phyloP scores from a whole-genome alignment of 2,113 vertebrate genomes.

The Ailuropoda melanoleuca region DNA sequence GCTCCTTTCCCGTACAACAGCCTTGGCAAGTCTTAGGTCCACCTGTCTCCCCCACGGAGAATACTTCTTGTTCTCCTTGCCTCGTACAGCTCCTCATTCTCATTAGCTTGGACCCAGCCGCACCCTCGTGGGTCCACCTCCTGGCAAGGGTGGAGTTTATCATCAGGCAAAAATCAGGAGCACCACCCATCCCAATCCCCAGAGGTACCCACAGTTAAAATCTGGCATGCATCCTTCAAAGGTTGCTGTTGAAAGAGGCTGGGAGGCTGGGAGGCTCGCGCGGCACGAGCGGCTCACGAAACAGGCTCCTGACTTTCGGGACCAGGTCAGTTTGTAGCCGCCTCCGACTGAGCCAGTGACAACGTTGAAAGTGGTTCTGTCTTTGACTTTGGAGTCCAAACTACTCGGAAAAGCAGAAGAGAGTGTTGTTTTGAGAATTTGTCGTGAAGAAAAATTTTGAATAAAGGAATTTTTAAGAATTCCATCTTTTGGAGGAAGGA shows the following conservation, averaged over 20 bases:
- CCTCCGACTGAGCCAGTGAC: background rate
- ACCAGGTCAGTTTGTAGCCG: background rate
- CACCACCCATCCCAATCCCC: background rate
- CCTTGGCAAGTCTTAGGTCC: accelerated
- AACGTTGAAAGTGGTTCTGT: background rate
- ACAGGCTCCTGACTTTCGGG: background rate
- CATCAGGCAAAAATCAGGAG: background rate
- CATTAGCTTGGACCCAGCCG: background rate
- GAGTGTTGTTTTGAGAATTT: background rate
- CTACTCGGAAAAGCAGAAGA: background rate
- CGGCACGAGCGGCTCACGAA: background rate
- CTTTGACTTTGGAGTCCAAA: background rate
- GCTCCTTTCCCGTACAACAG: background rate
- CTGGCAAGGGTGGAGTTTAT: background rate
- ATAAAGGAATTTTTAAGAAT: background rate
- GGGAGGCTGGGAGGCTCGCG: no score
- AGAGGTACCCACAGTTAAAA: background rate
- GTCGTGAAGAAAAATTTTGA: background rate
- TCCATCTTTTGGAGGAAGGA: background rate
- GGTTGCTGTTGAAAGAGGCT: accelerated
- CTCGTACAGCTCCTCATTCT: background rate
- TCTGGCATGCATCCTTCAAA: background rate
- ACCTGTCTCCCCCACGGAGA: background rate
- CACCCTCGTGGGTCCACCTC: accelerated
- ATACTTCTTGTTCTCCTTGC: background rate